Base-by-base conservation (phyloP, 2,888 invertebrate genomes). In the Chromoteleia sp. region DNA sequence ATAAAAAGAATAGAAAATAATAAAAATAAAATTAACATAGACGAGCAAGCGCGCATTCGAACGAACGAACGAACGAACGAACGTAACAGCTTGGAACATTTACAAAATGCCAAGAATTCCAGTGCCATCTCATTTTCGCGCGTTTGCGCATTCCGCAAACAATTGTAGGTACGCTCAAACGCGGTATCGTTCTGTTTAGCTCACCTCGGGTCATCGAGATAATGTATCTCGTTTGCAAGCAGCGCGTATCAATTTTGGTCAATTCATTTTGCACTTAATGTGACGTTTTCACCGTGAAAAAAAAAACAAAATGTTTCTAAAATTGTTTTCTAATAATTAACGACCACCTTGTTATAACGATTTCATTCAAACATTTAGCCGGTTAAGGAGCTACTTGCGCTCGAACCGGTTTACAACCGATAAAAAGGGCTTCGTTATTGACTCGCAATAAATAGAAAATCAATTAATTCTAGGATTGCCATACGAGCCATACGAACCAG, bases 401-500 rank as follows among this genome's bases (percentile, higher is more conserved):
- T 71, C 41, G 30, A 33, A 7, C 59, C 52, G 59, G 52, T 41
- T 59, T 6, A 2, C 2, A 39, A 36, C 4, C 25, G 14, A 33
- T n/a, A 3, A 0, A 52, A 14, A 33, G 43, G 8, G 5, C 41
- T 74, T 43, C 7, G 2, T 30, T 29, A 52, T 59, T 59, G 6
- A 30, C 43, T 30, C 7, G 17, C 12, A 50, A 43, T 65, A 61
- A 68, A 29, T 43, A 67, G 52, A 82, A 48, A 59, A 75, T 36
- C 3, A 54, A 33, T 61, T 74, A 39, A n/a, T 73, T 68, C 1
- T 87, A 94, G 94, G 94, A 73, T 92, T 93, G 76, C 95, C 96
- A 2, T 96, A 95, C 88, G 94, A 95, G 79, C 93, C 94, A 29
- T 96, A 97, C 88, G 94, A 95, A 86, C 98, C 98, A 19, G 90